These are phyloP conservation scores for Ichneumoninae sp. DNA, from an alignment of 2,888 invertebrate genomes.

Conservation along the genomic window DNA sequence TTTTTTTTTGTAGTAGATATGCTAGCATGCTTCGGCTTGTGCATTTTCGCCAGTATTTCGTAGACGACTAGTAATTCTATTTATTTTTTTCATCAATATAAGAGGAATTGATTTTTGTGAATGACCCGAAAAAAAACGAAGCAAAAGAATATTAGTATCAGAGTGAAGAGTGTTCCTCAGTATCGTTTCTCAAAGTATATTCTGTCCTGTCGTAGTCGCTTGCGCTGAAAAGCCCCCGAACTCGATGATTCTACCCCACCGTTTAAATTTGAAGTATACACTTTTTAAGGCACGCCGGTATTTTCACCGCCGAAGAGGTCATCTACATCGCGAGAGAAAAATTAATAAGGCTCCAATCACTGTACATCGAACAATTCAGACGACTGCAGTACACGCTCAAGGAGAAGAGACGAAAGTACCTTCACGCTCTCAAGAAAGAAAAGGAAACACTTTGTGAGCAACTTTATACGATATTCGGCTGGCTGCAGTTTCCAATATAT, in stretches of 20 bases:
- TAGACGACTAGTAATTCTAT: background rate
- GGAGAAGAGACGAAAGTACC: conserved; percentile 90
- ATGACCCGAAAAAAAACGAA: background rate
- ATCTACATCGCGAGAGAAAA: conserved; percentile 91
- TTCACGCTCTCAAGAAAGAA: conserved; percentile 90
- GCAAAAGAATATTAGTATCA: background rate
- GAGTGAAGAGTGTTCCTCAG: background rate
- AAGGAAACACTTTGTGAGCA: conserved; percentile 90
- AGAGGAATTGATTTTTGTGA: background rate
- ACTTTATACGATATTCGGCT: background rate
- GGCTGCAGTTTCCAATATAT: background rate
- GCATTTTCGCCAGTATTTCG: conserved; percentile 68
- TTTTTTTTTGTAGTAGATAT: conserved; percentile 55
- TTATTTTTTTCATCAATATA: background rate
- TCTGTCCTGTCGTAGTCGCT: conserved; percentile 77
- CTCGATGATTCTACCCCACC: conserved; percentile 73
- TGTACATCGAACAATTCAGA: conserved; percentile 93
- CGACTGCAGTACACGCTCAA: conserved; percentile 90
- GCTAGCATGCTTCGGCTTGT: conserved; percentile 81
- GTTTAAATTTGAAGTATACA: conserved; percentile 79
- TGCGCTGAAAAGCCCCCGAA: conserved; percentile 70
- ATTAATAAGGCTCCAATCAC: conserved; percentile 90
- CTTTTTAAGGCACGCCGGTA: conserved; percentile 91
- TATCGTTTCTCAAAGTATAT: conserved; percentile 9
- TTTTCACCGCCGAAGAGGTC: conserved; percentile 95